These are phyloP conservation scores for Drosophila nannoptera DNA, from an alignment of 1,140 invertebrate species.

Conservation along the genomic window DNA sequence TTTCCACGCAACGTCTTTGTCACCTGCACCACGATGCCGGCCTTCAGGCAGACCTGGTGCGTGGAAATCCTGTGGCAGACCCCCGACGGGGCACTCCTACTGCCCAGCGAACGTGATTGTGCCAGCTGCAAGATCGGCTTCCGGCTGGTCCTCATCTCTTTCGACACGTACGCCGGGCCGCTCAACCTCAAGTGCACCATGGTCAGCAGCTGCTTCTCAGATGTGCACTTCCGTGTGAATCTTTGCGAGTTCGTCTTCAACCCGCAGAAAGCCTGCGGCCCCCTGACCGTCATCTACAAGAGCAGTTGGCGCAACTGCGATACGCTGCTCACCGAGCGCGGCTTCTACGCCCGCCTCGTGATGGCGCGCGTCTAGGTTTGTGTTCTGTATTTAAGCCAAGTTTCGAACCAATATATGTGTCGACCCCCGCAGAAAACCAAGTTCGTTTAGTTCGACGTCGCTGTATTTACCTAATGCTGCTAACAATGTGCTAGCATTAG, in stretches of 20 bases:
- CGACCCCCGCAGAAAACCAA: no score
- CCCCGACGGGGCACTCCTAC: not conserved
- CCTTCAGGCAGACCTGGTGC: constrained; percentile 9
- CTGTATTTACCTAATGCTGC: no score
- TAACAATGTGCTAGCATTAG: no score
- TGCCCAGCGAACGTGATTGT: not conserved
- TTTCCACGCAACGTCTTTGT: constrained; percentile 5
- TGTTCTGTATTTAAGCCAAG: no score
- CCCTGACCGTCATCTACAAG: constrained; percentile 12
- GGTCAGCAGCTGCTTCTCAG: constrained; percentile 19
- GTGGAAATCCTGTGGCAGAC: constrained; percentile 28
- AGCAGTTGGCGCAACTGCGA: not conserved
- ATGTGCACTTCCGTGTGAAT: constrained; percentile 31
- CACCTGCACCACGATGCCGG: not conserved
- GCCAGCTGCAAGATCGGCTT: not conserved
- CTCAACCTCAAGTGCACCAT: constrained; percentile 27
- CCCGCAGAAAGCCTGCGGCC: not conserved
- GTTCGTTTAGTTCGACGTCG: no score
- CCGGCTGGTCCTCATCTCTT: constrained; percentile 13
- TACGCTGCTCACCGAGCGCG: constrained; percentile 13
- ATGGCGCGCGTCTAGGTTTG: constrained; percentile 11
- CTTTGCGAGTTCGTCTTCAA: constrained; percentile 26
- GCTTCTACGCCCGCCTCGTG: constrained; percentile 29
- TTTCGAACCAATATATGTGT: no score
- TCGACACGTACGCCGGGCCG: no score